These are phyloP conservation scores for Lordiphosa fenestrarum DNA, from an alignment of 2,888 invertebrate species.

Conservation along the genomic window DNA sequence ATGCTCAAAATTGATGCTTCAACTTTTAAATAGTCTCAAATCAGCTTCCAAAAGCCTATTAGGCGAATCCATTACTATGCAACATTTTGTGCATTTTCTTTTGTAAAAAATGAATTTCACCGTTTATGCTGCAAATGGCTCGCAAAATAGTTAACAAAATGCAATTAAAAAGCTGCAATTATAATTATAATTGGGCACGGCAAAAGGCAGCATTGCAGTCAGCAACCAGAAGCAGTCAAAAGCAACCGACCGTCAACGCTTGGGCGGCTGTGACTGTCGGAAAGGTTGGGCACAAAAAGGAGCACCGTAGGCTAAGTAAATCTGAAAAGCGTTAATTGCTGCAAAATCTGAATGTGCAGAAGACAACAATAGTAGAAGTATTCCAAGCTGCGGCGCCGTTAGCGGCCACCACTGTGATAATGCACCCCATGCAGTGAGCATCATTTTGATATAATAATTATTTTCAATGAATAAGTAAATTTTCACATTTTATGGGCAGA, in stretches of 20 bases:
- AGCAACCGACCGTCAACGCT: constrained; percentile 28
- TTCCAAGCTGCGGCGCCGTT: not conserved
- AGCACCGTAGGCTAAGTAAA: constrained; percentile 35
- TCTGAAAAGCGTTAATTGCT: constrained; percentile 3
- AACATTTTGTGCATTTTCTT: constrained; percentile 44
- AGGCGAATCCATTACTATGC: constrained; percentile 37
- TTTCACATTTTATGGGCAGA: too few relatives aligned
- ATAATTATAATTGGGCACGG: constrained; percentile 65
- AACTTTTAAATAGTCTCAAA: too few relatives aligned
- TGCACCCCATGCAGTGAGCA: too few relatives aligned
- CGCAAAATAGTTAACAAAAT: constrained; percentile 50
- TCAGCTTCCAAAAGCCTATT: constrained; percentile 5
- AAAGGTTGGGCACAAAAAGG: constrained; percentile 29
- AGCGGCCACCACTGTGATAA: too few relatives aligned
- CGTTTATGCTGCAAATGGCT: constrained; percentile 53
- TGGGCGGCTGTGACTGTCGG: constrained; percentile 22
- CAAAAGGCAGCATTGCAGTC: constrained; percentile 44
- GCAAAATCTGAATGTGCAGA: constrained; percentile 1
- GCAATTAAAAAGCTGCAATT: constrained; percentile 72
- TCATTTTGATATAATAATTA: too few relatives aligned
- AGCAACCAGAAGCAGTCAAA: constrained; percentile 39
- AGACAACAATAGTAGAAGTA: constrained; percentile 4
- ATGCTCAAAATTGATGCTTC: too few relatives aligned
- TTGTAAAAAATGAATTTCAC: constrained; percentile 50
- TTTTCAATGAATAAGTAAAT: too few relatives aligned